Conservation (phyloP, 1,140 invertebrate genomes). For the Brachionus paranguensis region DNA sequence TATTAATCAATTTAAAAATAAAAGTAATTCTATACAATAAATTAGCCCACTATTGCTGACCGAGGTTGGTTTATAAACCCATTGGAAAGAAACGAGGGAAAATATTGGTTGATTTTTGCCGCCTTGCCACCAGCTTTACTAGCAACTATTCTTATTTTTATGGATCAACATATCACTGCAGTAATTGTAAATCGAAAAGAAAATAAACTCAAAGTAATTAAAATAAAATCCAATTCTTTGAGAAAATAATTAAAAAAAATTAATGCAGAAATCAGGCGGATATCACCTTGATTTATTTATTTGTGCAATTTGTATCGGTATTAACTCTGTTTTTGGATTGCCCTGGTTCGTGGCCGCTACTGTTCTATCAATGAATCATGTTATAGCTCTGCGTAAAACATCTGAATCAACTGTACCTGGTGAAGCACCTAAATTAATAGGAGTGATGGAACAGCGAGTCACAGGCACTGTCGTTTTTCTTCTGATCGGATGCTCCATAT, state of each 20-base stretch:
- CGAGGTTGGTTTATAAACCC: slow-evolving; percentile 86
- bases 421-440: slow-evolving; percentile 87
- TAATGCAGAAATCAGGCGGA: slow-evolving; percentile 74
- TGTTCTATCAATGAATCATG: slow-evolving; percentile 95
- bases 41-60: slow-evolving; percentile 65
- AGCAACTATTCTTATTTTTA: slow-evolving; percentile 94
- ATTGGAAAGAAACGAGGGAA: slow-evolving; percentile 69
- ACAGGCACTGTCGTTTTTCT: slow-evolving; percentile 86
- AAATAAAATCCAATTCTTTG: neutral
- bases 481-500: slow-evolving; percentile 58
- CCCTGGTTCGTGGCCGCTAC: slow-evolving; percentile 94
- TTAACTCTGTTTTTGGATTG: slow-evolving; percentile 85
- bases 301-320: slow-evolving; percentile 76
- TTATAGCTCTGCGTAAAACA: slow-evolving; percentile 90
- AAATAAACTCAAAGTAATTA: slow-evolving; percentile 75
- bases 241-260: neutral
- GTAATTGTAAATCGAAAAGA: slow-evolving; percentile 97
- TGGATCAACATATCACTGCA: slow-evolving; percentile 98
- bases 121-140: slow-evolving; percentile 82
- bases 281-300: slow-evolving; percentile 94
- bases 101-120: slow-evolving; percentile 73
- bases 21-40: neutral
- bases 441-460: slow-evolving; percentile 88
- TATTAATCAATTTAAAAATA: neutral
- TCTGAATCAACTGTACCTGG: slow-evolving; percentile 93